Conservation (phyloP, 2,113 vertebrate species). For the Oncorhynchus gorbuscha region DNA sequence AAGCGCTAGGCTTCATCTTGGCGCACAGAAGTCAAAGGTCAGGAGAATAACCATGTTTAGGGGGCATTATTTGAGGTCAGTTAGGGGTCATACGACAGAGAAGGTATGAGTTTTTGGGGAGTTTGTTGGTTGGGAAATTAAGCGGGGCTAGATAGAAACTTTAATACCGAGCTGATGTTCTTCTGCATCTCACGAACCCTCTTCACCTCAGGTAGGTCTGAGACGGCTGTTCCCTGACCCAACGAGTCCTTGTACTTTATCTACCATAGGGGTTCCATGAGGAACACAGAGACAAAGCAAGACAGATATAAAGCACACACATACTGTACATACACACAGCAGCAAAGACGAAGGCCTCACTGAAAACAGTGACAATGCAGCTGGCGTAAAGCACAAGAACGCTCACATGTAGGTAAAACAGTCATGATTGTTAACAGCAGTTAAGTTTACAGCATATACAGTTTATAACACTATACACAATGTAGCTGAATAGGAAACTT, state of each 20-base stretch:
- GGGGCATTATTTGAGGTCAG: background rate
- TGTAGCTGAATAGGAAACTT: too few species aligned
- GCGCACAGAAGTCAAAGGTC: too few species aligned
- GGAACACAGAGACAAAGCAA: slow-evolving; percentile 37
- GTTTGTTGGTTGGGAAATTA: background rate
- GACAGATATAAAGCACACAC: slow-evolving; percentile 17
- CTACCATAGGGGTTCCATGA: slow-evolving; percentile 66
- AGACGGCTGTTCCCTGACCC: slow-evolving; percentile 90
- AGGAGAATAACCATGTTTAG: background rate
- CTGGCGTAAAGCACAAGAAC: slow-evolving; percentile 28
- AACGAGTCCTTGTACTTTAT: slow-evolving; percentile 92
- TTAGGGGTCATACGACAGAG: background rate
- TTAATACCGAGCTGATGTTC: slow-evolving; percentile 95
- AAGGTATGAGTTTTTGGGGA: background rate
- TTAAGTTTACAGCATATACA: too few species aligned
- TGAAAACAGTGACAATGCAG: background rate
- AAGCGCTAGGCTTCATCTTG: too few species aligned
- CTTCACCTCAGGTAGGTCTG: slow-evolving; percentile 94
- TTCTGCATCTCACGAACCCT: slow-evolving; percentile 94
- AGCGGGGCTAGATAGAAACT: slow-evolving; percentile 25
- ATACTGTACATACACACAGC: slow-evolving; percentile 19
- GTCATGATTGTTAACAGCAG: background rate
- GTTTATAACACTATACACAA: too few species aligned
- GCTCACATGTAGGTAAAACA: slow-evolving; percentile 13
- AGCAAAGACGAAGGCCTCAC: slow-evolving; percentile 3